Conservation (phyloP, 2,113 vertebrate genomes). For the Muntiacus muntjak region DNA sequence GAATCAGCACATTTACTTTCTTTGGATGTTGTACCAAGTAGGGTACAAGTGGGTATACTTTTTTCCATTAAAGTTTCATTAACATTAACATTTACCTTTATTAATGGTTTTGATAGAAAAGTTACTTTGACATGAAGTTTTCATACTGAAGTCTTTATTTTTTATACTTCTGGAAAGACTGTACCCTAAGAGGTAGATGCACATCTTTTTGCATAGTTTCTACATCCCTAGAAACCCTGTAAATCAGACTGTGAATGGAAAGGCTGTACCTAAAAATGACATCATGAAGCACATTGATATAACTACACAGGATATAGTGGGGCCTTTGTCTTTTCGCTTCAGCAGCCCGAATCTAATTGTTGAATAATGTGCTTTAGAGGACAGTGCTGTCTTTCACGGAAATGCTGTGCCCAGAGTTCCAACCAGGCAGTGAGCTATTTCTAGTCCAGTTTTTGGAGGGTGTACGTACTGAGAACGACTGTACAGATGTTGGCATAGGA, state of each 20-base stretch:
- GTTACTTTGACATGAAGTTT: neutral
- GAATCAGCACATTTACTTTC: neutral
- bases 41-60: neutral
- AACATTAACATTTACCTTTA: neutral
- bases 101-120: neutral
- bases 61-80: neutral
- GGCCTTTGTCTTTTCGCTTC: conserved; percentile 78
- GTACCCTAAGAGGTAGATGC: neutral
- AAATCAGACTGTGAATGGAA: conserved; percentile 23
- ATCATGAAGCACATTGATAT: conserved; percentile 66
- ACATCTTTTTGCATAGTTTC: neutral
- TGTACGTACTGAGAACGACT: conserved; percentile 73
- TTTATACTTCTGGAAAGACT: neutral
- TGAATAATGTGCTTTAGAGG: conserved; percentile 79
- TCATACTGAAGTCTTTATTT: neutral
- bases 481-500: conserved; percentile 69
- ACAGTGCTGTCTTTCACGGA: conserved; percentile 84
- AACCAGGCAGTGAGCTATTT: conserved; percentile 78
- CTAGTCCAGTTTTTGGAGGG: conserved; percentile 75
- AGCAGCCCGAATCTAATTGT: conserved; percentile 74
- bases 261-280: conserved; percentile 70
- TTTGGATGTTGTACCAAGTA: neutral
- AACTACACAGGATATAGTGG: conserved; percentile 72
- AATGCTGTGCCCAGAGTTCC: conserved; percentile 71
- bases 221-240: conserved; percentile 5